These are phyloP conservation scores for Cervus canadensis DNA, from an alignment of 2,113 vertebrate species.

Conservation along the genomic window DNA sequence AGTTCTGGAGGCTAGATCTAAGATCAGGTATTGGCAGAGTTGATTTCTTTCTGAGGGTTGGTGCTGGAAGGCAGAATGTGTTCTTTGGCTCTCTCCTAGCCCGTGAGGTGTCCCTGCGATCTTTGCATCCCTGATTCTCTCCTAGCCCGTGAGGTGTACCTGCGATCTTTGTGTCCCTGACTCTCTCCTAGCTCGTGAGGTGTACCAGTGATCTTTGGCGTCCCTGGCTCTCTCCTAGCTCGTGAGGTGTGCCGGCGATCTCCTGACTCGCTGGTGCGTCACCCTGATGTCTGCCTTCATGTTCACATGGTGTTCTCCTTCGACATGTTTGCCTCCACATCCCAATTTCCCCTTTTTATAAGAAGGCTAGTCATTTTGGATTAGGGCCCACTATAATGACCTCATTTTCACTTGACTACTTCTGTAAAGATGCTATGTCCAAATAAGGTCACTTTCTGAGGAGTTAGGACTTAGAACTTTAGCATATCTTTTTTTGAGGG, in stretches of 20 bases:
- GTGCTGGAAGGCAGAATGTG: neutral
- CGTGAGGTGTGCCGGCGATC: too few relatives aligned
- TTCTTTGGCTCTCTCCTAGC: neutral
- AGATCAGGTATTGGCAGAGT: neutral
- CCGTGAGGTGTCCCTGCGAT: rapidly evolving
- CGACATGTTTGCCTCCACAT: neutral
- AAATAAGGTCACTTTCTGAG: neutral
- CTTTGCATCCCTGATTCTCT: too few relatives aligned
- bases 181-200: too few relatives aligned
- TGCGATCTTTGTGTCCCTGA: too few relatives aligned
- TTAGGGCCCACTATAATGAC: neutral
- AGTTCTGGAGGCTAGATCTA: neutral
- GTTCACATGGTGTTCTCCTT: neutral
- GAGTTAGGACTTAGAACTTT: neutral
- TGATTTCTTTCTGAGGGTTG: neutral
- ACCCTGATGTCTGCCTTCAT: neutral
- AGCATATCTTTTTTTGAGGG: neutral
- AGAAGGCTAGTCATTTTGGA: neutral
- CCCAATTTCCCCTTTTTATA: neutral
- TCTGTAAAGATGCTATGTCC: neutral
- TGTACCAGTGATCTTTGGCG: too few relatives aligned
- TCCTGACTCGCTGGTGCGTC: neutral
- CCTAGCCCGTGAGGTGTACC: too few relatives aligned
- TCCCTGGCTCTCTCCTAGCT: too few relatives aligned
- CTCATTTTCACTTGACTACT: neutral